Percentiles rank a stretch among this genome's conserved stretches.
These are phyloP conservation scores for Acanthoscelides obtectus DNA, from an alignment of 2,888 invertebrate genomes.

Conservation along the genomic window DNA sequence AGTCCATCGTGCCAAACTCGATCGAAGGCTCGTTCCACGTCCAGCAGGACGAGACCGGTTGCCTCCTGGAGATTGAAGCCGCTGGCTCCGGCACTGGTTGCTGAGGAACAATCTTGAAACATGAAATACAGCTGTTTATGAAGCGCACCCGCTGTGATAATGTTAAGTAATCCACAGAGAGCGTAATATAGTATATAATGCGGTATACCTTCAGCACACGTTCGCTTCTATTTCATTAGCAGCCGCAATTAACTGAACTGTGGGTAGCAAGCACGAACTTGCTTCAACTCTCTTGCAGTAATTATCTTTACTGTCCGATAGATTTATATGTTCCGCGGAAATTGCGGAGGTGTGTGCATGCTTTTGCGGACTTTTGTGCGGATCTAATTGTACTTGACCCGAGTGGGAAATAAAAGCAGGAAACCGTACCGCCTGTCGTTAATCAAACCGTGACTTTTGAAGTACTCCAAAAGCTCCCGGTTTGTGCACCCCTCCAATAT, in stretches of 20 bases:
- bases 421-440: too few relatives aligned
- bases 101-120: too few relatives aligned
- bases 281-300: not conserved
- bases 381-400: too few relatives aligned
- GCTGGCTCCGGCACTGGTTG: too few relatives aligned
- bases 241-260: not conserved
- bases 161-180: not conserved
- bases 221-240: not conserved
- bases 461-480: too few relatives aligned
- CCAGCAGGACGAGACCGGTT: too few relatives aligned
- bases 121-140: not conserved
- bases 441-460: too few relatives aligned
- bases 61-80: too few relatives aligned
- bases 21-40: too few relatives aligned
- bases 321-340: not conserved
- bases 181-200: not conserved
- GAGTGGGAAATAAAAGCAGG: too few relatives aligned
- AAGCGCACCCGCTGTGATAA: not conserved
- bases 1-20: too few relatives aligned
- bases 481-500: too few relatives aligned
- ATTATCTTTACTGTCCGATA: not conserved
- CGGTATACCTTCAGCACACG: not conserved
- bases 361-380: not conserved
- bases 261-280: not conserved
- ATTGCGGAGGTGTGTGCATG: not conserved